phyloP scores from a whole-genome alignment of 2,113 vertebrate species.

The Macquaria australasica region DNA sequence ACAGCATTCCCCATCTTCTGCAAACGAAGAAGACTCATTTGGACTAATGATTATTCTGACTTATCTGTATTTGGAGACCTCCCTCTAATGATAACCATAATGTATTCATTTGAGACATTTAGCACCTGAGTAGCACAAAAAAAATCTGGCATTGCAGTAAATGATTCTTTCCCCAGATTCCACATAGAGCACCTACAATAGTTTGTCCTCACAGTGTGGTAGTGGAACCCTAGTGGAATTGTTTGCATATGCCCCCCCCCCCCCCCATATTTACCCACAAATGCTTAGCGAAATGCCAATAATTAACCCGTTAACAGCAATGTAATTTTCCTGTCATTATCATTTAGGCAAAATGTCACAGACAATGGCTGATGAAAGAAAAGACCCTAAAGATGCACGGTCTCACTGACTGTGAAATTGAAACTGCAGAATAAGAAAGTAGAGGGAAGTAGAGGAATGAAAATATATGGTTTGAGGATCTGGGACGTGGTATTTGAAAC shows the following conservation, averaged over 20 bases:
- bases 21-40: neutral
- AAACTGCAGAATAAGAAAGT: constrained; percentile 25
- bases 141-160: neutral
- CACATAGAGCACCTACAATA: neutral
- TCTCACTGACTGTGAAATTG: constrained; percentile 58
- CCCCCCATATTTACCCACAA: constrained; percentile 35
- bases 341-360: constrained; percentile 55
- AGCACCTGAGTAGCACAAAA: neutral
- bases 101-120: neutral
- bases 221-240: neutral
- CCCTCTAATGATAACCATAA: neutral
- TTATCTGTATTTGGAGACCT: neutral
- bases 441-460: constrained; percentile 9
- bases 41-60: constrained; percentile 17
- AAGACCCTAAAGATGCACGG: constrained; percentile 18
- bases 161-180: neutral
- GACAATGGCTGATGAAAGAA: constrained; percentile 8
- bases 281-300: constrained; percentile 40
- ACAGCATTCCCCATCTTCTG: neutral
- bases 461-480: constrained; percentile 4
- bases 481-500: constrained; percentile 28
- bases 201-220: neutral
- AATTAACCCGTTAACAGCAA: constrained; percentile 56
- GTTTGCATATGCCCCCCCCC: neutral
- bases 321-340: constrained; percentile 44